Evolutionary conservation across 2,113 vertebrate genomes (phyloP), one percentile per base, ranked within the genome.

Genomic region (Ammospiza nelsoni): DNA sequence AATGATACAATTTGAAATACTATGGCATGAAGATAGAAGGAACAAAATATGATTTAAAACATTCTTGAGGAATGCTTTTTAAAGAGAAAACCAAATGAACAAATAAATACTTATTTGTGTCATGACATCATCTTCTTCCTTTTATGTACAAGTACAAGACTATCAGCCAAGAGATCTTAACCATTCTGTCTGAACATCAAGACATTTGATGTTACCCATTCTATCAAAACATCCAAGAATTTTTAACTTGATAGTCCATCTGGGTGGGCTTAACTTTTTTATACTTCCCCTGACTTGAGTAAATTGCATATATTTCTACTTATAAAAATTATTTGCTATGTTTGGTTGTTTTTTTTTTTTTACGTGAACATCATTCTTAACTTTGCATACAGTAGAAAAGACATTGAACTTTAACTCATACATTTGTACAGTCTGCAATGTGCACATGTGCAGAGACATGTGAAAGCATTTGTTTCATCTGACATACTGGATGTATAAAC

Each of bases 361-460:
- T 11, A 48, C 22, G 2, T 58, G 8, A 5, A 28, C 3, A 31
- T 69, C 4, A 31, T 24, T 69, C 20, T 51, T 57, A 68, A 52
- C 9, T 68, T 27, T 69, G 20, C 13, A n/a, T 66, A 39, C 6
- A 43, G 10, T 23, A 76, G n/a, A 72, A 72, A 90, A 62, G 7
- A 21, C 12, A 49, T 31, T 33, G 35, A 55, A 8, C 33, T 55
- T 16, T 21, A 43, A 22, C 11, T 29, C 8, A 29, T 22, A 51
- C 21, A 37, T 31, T 69, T 51, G 35, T n/a, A 57, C 8, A 49
- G 17, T 52, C 35, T 51, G 9, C 11, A 51, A 52, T 31, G 6
- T 58, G 16, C 10, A 33, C 6, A 11, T 19, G 6, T 67, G 24
- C 1, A 6, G 16, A 21, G 13, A 46, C 15, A 1, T 1, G 1